Conservation (phyloP, 2,113 vertebrate genomes). For the Nipponia nippon region DNA sequence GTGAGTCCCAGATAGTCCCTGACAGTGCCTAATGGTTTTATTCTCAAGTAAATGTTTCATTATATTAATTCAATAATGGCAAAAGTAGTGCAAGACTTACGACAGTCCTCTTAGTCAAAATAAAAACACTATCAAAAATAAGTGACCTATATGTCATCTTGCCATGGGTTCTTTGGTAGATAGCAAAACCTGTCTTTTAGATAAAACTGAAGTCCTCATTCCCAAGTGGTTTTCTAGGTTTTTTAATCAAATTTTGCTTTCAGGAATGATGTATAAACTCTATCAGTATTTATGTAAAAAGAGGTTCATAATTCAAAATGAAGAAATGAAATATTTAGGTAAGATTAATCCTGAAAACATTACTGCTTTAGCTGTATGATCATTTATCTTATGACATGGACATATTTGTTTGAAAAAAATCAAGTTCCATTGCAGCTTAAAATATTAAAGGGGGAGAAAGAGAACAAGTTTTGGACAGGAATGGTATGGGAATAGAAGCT, state of each 20-base stretch:
- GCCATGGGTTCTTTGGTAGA: background rate
- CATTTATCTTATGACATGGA: background rate
- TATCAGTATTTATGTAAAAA: constrained; percentile 26
- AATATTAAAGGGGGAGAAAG: background rate
- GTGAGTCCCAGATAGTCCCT: background rate
- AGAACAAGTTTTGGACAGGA: background rate
- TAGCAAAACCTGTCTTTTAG: background rate
- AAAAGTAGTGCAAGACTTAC: background rate
- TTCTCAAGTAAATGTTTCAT: background rate
- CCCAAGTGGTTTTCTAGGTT: background rate
- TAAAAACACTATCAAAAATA: background rate
- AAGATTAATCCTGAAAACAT: constrained; percentile 29
- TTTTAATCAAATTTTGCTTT: constrained; percentile 10
- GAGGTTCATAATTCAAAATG: constrained; percentile 34
- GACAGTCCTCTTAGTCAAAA: background rate
- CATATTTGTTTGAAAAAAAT: background rate
- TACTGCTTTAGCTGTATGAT: background rate
- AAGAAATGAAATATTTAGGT: constrained; percentile 46
- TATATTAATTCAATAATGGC: background rate
- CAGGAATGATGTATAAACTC: constrained; percentile 30
- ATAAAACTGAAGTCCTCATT: background rate
- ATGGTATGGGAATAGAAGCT: background rate
- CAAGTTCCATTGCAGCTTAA: background rate
- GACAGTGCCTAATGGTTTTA: background rate
- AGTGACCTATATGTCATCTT: background rate